These are phyloP conservation scores for Epizoanthus illoricatus DNA, from an alignment of 92 coral and sea anemone genomes.

Conservation along the genomic window DNA sequence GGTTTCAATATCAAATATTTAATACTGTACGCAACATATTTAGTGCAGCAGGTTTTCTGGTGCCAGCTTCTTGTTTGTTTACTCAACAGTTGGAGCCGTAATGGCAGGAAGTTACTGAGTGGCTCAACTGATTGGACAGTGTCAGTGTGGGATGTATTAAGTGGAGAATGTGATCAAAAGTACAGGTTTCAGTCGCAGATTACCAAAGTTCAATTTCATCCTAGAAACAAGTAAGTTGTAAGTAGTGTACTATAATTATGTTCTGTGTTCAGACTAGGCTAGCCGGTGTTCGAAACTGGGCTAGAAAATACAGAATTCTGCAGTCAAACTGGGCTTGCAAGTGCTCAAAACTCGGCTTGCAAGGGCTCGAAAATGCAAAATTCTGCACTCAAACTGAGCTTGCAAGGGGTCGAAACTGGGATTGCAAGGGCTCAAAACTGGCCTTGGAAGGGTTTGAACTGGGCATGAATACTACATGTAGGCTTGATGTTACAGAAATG, in stretches of 20 bases:
- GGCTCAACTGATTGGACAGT: conserved; percentile 98
- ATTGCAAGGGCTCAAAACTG: too few relatives aligned
- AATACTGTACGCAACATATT: background rate
- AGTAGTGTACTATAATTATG: background rate
- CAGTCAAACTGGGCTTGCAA: too few relatives aligned
- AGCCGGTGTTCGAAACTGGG: too few relatives aligned
- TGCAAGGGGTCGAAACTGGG: too few relatives aligned
- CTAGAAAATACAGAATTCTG: too few relatives aligned
- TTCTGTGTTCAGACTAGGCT: too few relatives aligned
- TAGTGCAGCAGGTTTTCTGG: background rate
- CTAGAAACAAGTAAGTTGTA: conserved; percentile 90
- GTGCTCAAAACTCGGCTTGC: too few relatives aligned
- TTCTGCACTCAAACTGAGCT: too few relatives aligned
- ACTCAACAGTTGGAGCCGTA: conserved; percentile 91
- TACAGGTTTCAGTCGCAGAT: conserved; percentile 96
- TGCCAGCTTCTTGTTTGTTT: background rate
- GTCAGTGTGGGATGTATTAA: conserved; percentile 94
- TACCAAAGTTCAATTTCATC: conserved; percentile 97
- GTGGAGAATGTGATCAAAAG: conserved; percentile 95
- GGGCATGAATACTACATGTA: too few relatives aligned
- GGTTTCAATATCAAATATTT: background rate
- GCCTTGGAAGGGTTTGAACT: too few relatives aligned
- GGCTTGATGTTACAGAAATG: too few relatives aligned
- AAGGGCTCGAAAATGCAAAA: too few relatives aligned
- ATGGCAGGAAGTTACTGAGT: conserved; percentile 91